phyloP scores from a whole-genome alignment of 2,113 vertebrate genomes.

The Dendropsophus ebraccatus region DNA sequence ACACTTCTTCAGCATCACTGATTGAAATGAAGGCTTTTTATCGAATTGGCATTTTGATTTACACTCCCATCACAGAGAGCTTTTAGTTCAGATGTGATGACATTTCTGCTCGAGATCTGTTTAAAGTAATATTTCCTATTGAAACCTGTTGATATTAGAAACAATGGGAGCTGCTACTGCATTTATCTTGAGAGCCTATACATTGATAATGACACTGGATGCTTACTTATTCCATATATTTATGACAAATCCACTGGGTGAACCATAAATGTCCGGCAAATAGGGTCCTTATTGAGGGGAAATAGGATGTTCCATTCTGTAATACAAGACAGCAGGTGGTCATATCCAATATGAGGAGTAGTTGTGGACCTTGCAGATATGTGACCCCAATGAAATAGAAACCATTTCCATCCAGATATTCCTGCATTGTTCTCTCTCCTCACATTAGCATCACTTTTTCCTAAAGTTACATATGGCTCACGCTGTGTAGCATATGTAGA shows the following conservation, averaged over 20 bases:
- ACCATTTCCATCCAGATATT: not conserved
- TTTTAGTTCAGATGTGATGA: slow-evolving; percentile 1
- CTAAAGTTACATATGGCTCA: not conserved
- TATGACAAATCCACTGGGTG: too few species aligned
- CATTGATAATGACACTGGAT: too few species aligned
- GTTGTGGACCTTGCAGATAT: too few species aligned
- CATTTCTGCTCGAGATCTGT: not conserved
- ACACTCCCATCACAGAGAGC: not conserved
- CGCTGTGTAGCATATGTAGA: not conserved
- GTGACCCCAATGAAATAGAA: not conserved
- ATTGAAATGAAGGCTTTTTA: slow-evolving; percentile 23
- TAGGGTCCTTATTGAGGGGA: too few species aligned
- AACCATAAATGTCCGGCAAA: too few species aligned
- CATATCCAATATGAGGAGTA: too few species aligned
- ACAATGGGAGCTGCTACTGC: not conserved
- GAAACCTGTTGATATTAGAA: not conserved
- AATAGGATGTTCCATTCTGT: too few species aligned
- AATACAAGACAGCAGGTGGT: too few species aligned
- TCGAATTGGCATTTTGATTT: slow-evolving; percentile 17
- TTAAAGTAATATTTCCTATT: slow-evolving; percentile 5
- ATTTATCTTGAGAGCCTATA: too few species aligned
- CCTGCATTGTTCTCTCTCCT: not conserved
- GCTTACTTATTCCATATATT: too few species aligned
- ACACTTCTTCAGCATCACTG: not conserved
- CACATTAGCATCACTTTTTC: not conserved